Percentiles rank a stretch among this genome's conserved stretches.
Conservation (phyloP, 2,888 invertebrate species). For the Sinotaia quadrata region DNA sequence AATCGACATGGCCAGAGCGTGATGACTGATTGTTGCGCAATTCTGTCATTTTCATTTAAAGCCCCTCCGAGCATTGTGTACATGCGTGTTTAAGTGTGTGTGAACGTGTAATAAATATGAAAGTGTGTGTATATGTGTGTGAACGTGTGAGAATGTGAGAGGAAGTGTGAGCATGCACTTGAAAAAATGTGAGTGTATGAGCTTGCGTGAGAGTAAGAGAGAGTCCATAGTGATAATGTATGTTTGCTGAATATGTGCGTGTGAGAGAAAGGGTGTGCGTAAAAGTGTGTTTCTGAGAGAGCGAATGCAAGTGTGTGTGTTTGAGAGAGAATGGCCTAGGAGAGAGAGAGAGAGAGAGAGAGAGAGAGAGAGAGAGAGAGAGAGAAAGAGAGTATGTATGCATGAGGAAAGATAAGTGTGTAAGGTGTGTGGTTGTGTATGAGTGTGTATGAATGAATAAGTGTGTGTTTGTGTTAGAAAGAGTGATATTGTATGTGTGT, state of each 20-base stretch:
- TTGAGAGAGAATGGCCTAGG: background rate
- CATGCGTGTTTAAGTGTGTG: no score
- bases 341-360: background rate
- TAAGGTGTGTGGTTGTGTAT: background rate
- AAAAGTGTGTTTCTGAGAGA: background rate
- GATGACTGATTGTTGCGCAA: no score
- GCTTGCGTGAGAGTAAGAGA: conserved; percentile 1
- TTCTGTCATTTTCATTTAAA: no score
- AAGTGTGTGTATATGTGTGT: no score
- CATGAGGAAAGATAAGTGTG: background rate
- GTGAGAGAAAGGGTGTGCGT: background rate
- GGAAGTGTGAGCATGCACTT: conserved; percentile 1
- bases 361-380: background rate
- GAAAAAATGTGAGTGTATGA: no score
- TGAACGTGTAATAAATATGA: no score
- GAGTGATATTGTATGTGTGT: no score
- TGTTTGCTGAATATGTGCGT: background rate
- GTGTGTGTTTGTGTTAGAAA: background rate
- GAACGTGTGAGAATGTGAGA: background rate
- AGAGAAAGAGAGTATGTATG: background rate
- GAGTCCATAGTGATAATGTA: background rate
- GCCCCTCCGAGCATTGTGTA: no score
- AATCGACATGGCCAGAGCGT: no score
- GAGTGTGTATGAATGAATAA: background rate
- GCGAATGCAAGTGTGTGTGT: background rate